Evolutionary conservation across 2,113 vertebrate genomes (phyloP).

Genomic region (Hymenochirus boettgeri): DNA sequence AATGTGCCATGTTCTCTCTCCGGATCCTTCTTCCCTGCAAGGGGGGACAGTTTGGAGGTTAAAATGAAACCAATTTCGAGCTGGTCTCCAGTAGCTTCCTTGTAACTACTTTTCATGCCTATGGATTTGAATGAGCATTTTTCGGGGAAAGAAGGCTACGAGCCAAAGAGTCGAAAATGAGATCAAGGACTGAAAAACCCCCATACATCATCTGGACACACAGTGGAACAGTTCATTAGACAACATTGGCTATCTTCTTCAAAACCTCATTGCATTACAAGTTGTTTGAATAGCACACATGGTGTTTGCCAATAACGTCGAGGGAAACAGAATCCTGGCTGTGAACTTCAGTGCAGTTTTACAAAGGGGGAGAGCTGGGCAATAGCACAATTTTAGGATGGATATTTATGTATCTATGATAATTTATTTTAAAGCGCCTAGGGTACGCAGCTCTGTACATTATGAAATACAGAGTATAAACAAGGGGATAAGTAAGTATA

Average conservation of each 20-base stretch:
- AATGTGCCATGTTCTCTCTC: background rate
- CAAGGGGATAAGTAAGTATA: too few species aligned
- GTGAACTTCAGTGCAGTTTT: background rate
- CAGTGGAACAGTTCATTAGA: slow-evolving; percentile 41
- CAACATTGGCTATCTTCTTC: slow-evolving; percentile 32
- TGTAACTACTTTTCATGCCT: background rate
- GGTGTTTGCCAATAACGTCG: slow-evolving; percentile 8
- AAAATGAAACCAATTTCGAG: slow-evolving; percentile 8
- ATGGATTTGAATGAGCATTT: slow-evolving; percentile 26
- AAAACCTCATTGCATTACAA: slow-evolving; percentile 41
- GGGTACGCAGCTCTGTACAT: too few species aligned
- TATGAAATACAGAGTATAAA: too few species aligned
- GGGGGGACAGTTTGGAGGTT: background rate
- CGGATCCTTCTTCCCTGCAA: too few species aligned
- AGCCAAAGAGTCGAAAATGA: slow-evolving; percentile 25
- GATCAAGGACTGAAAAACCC: slow-evolving; percentile 31
- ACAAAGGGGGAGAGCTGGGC: too few species aligned
- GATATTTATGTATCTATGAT: too few species aligned
- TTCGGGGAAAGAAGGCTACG: slow-evolving; percentile 4
- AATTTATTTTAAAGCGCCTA: too few species aligned
- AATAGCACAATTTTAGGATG: too few species aligned
- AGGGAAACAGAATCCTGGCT: slow-evolving; percentile 3
- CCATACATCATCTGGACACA: slow-evolving; percentile 39
- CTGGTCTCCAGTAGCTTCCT: slow-evolving; percentile 12
- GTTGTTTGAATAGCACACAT: slow-evolving; percentile 31